A percentile compares a stretch with the other conserved stretches of the same genome.
These are phyloP conservation scores for Brachionichthys hirsutus DNA, from an alignment of 2,113 vertebrate species.

Conservation along the genomic window DNA sequence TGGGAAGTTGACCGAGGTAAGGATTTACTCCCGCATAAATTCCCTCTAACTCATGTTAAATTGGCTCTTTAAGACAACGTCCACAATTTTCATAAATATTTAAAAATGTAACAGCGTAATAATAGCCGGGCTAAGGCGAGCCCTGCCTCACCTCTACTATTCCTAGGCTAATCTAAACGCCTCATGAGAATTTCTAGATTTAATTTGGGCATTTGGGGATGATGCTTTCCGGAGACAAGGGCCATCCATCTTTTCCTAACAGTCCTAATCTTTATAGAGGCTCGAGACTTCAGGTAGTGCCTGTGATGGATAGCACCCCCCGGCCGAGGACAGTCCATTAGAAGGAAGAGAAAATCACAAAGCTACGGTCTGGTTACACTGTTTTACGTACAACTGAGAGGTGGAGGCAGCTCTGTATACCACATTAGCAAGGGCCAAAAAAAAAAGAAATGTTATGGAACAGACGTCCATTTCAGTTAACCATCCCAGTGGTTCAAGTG, in stretches of 20 bases:
- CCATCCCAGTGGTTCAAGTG: constrained; percentile 26
- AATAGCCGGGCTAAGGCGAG: constrained; percentile 47
- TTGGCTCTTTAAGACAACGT: constrained; percentile 52
- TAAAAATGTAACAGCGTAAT: constrained; percentile 57
- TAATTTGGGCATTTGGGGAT: constrained; percentile 84
- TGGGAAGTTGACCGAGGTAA: constrained; percentile 40
- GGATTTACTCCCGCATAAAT: constrained; percentile 35
- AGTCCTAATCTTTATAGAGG: constrained; percentile 89
- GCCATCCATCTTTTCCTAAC: constrained; percentile 92
- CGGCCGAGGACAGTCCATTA: constrained; percentile 74
- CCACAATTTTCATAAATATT: constrained; percentile 69
- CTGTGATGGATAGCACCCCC: constrained; percentile 83
- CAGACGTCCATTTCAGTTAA: constrained; percentile 55
- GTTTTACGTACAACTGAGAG: constrained; percentile 55
- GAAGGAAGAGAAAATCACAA: constrained; percentile 65
- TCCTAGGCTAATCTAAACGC: constrained; percentile 84
- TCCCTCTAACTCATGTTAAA: constrained; percentile 50
- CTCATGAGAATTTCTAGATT: constrained; percentile 83
- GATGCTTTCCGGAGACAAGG: constrained; percentile 79
- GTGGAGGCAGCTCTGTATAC: constrained; percentile 51
- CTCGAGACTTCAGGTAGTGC: constrained; percentile 81
- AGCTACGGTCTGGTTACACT: constrained; percentile 57
- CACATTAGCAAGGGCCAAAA: constrained; percentile 42
- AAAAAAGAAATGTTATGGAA: constrained; percentile 39
- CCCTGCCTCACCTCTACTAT: constrained; percentile 58